Percentiles rank a stretch among this genome's conserved stretches.
Evolutionary conservation across 2,797 vertebrate species (phyloP).

Genomic region (Sebastolobus altivelis): DNA sequence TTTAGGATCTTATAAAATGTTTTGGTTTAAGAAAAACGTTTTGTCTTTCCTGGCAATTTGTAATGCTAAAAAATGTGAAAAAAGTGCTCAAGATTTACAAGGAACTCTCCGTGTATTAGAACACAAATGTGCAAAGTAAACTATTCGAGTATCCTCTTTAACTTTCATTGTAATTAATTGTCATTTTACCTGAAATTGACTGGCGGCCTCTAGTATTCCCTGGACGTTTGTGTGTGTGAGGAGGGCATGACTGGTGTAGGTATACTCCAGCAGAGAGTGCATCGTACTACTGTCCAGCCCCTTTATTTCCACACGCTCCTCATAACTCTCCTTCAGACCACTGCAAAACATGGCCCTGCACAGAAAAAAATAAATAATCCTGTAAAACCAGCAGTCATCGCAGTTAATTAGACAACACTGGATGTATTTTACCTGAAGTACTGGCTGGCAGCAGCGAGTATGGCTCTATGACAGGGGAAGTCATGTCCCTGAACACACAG

Average conservation of each 20-base stretch:
- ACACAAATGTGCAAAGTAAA: background rate
- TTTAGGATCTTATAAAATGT: background rate
- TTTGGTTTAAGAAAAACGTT: background rate
- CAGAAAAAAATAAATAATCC: slow-evolving; percentile 40
- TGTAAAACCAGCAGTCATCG: background rate
- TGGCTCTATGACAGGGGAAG: slow-evolving; percentile 93
- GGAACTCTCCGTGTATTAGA: background rate
- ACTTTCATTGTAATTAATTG: background rate
- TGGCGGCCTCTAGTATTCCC: slow-evolving; percentile 93
- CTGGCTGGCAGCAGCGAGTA: slow-evolving; percentile 95
- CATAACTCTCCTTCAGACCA: slow-evolving; percentile 93
- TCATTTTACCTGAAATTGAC: slow-evolving; percentile 93
- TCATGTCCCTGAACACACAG: slow-evolving; percentile 89
- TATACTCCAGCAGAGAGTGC: slow-evolving; percentile 93
- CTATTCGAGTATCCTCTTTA: background rate
- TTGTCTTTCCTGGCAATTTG: background rate
- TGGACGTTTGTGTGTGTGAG: slow-evolving; percentile 96
- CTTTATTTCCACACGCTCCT: slow-evolving; percentile 92
- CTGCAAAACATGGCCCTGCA: slow-evolving; percentile 98
- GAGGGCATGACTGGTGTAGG: slow-evolving; percentile 93
- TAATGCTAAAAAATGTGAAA: background rate
- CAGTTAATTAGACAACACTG: background rate
- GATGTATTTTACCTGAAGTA: slow-evolving; percentile 93
- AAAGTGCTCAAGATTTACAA: background rate
- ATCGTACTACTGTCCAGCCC: slow-evolving; percentile 93